Percentiles rank a stretch among this genome's conserved stretches.
These are phyloP conservation scores for Tetragonisca angustula DNA, from an alignment of 2,888 invertebrate genomes.

Conservation along the genomic window DNA sequence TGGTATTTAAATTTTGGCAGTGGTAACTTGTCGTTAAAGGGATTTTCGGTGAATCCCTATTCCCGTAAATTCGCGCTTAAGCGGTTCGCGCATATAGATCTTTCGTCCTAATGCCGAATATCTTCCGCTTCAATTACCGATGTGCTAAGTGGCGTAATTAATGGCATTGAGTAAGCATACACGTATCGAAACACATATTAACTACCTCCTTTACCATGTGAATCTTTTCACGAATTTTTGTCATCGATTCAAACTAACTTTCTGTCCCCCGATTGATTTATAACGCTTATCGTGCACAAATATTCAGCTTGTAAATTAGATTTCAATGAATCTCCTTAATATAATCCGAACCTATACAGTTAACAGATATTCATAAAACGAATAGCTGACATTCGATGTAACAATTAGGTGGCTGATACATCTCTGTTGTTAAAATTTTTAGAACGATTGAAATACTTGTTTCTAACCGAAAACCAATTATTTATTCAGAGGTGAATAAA, in stretches of 20 bases:
- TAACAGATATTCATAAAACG: too few relatives aligned
- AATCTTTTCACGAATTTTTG: background rate
- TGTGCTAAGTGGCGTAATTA: background rate
- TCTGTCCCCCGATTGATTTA: background rate
- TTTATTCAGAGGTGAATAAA: too few relatives aligned
- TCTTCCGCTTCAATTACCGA: background rate
- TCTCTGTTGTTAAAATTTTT: too few relatives aligned
- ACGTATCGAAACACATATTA: background rate
- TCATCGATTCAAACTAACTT: background rate
- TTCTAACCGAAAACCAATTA: too few relatives aligned
- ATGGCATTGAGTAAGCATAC: background rate
- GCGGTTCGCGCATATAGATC: background rate
- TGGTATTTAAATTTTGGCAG: background rate
- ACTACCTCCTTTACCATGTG: background rate
- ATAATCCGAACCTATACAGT: too few relatives aligned
- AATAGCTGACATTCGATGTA: too few relatives aligned
- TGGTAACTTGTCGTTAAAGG: background rate
- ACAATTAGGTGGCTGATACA: too few relatives aligned
- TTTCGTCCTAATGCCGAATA: slow-evolving; percentile 1
- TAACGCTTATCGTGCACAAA: background rate
- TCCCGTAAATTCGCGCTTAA: background rate
- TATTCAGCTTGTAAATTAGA: background rate
- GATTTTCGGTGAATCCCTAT: background rate
- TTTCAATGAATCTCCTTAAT: too few relatives aligned
- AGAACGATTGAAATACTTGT: too few relatives aligned